These are phyloP conservation scores for Darwinula stevensoni DNA, from an alignment of 2,888 invertebrate species.

Conservation along the genomic window DNA sequence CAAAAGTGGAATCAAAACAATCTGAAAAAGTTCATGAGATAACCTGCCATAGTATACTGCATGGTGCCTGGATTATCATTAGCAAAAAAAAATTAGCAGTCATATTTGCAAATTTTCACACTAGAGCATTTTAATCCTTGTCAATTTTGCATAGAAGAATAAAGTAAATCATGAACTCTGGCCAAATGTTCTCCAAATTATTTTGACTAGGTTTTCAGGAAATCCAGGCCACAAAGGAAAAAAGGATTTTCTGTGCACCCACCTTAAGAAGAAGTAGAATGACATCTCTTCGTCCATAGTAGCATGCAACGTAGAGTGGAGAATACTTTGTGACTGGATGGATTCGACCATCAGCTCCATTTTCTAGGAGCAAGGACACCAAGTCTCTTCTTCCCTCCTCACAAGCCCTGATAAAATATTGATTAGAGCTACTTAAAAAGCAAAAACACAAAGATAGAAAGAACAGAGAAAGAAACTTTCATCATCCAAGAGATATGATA, in stretches of 20 bases:
- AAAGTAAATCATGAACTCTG: too few relatives aligned
- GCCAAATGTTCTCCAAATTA: too few relatives aligned
- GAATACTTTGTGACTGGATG: slow-evolving; percentile 76
- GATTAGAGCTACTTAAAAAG: slow-evolving; percentile 1
- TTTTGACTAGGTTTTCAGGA: too few relatives aligned
- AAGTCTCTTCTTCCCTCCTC: slow-evolving; percentile 52
- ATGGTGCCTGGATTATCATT: too few relatives aligned
- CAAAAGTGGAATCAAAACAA: not conserved
- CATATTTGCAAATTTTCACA: not conserved
- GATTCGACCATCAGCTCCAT: slow-evolving; percentile 59
- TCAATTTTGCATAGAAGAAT: too few relatives aligned
- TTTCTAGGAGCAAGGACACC: slow-evolving; percentile 40
- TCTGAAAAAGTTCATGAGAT: too few relatives aligned
- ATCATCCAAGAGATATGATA: too few relatives aligned
- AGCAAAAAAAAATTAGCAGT: too few relatives aligned
- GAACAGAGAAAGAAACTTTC: too few relatives aligned
- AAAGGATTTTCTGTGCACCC: slow-evolving; percentile 6
- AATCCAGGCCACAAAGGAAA: too few relatives aligned
- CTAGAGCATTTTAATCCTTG: not conserved
- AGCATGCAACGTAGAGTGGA: slow-evolving; percentile 65
- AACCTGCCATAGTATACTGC: too few relatives aligned
- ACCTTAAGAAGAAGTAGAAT: slow-evolving; percentile 37
- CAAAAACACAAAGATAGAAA: too few relatives aligned
- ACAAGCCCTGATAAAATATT: slow-evolving; percentile 30
- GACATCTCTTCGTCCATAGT: slow-evolving; percentile 49